These are phyloP conservation scores for Falcaria lacertinaria DNA, from an alignment of 2,888 invertebrate genomes.

Conservation along the genomic window DNA sequence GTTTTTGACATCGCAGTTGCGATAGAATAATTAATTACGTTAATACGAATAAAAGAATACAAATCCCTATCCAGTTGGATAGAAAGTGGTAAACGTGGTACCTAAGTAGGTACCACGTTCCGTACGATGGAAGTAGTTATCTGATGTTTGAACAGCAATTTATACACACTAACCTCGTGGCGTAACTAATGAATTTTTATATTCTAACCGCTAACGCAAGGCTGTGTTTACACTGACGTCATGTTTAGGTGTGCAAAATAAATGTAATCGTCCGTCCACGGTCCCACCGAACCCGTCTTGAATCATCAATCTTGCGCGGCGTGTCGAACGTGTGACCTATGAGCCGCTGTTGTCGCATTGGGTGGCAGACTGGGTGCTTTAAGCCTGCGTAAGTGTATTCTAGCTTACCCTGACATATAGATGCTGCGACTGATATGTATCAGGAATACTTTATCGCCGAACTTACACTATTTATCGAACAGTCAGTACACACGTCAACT, in stretches of 20 bases:
- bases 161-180: slow-evolving; percentile 8
- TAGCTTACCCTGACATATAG: slow-evolving; percentile 16
- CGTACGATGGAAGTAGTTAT: neutral
- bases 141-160: slow-evolving; percentile 5
- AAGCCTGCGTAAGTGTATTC: slow-evolving; percentile 1
- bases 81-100: too few species aligned
- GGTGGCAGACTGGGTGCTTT: neutral
- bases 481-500: slow-evolving; percentile 47
- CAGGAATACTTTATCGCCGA: slow-evolving; percentile 44
- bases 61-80: too few species aligned
- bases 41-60: too few species aligned
- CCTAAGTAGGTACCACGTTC: too few species aligned
- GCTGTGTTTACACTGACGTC: slow-evolving; percentile 39
- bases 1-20: too few species aligned
- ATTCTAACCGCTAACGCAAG: slow-evolving; percentile 40
- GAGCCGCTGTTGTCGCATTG: neutral
- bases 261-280: slow-evolving; percentile 20
- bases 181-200: slow-evolving; percentile 31
- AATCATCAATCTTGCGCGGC: slow-evolving; percentile 19
- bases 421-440: slow-evolving; percentile 17
- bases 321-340: slow-evolving; percentile 3
- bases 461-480: slow-evolving; percentile 46
- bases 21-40: too few species aligned
- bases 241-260: slow-evolving; percentile 29
- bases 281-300: slow-evolving; percentile 26